These are phyloP conservation scores for Drosophila leonis DNA, from an alignment of 2,888 invertebrate genomes.

Conservation along the genomic window DNA sequence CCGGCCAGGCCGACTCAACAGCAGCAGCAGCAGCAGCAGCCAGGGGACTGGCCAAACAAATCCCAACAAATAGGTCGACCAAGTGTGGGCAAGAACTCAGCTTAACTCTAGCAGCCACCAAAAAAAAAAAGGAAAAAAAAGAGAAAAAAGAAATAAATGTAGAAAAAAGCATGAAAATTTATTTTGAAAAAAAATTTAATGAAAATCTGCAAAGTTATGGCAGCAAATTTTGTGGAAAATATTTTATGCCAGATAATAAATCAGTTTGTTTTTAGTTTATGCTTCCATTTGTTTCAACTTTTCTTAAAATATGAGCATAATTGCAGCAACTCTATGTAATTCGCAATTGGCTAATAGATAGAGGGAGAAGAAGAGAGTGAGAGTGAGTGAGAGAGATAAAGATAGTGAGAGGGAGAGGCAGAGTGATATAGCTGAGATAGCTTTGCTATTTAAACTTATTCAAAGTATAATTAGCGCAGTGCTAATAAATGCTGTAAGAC, in stretches of 20 bases:
- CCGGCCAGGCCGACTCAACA: background rate
- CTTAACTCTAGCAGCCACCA: slow-evolving; percentile 29
- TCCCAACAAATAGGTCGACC: slow-evolving; percentile 50
- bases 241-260: slow-evolving; percentile 10
- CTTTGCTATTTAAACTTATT: background rate
- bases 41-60: slow-evolving; percentile 35
- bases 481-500: background rate
- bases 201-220: slow-evolving; percentile 20
- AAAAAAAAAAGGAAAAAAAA: background rate
- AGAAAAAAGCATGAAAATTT: slow-evolving; percentile 5
- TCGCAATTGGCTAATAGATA: background rate
- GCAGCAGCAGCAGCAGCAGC: background rate
- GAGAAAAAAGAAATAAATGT: slow-evolving; percentile 3
- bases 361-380: background rate
- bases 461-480: background rate
- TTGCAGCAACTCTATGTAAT: background rate
- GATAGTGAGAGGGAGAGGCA: background rate
- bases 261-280: slow-evolving; percentile 1
- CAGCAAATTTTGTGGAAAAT: slow-evolving; percentile 18
- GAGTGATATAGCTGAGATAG: background rate
- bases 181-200: slow-evolving; percentile 7
- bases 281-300: slow-evolving; percentile 7
- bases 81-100: slow-evolving; percentile 13
- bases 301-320: slow-evolving; percentile 17
- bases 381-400: background rate